A percentile compares a stretch with the other conserved stretches of the same genome.
Conservation (phyloP, 2,888 invertebrate species). For the Cartodere bifasciata region DNA sequence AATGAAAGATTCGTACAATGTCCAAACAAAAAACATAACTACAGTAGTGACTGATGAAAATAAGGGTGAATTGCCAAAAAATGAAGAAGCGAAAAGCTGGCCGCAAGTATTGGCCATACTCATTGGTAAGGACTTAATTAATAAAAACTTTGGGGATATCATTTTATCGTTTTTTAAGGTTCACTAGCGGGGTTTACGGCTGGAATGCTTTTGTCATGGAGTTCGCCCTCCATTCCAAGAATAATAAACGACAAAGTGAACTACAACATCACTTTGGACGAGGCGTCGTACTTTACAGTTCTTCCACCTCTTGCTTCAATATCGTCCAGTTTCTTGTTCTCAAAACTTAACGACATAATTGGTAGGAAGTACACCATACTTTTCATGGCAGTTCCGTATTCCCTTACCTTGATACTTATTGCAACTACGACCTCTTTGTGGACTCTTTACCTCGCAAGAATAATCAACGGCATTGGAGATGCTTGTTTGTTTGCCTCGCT, state of each 20-base stretch:
- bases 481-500: conserved; percentile 19
- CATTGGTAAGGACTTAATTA: no score
- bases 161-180: conserved; percentile 12
- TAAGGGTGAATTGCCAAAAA: no score
- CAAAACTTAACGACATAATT: conserved; percentile 16
- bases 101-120: no score
- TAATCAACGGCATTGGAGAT: conserved; percentile 22
- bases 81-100: no score
- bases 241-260: conserved; percentile 18
- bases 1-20: no score
- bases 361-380: conserved; percentile 19
- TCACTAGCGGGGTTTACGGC: conserved; percentile 13
- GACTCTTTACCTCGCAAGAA: conserved; percentile 16
- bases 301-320: conserved; percentile 19
- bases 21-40: no score
- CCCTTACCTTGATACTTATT: conserved; percentile 15
- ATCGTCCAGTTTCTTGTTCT: conserved; percentile 16
- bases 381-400: conserved; percentile 16
- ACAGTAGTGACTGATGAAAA: no score
- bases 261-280: conserved; percentile 17
- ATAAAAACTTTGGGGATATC: no score
- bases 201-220: conserved; percentile 20
- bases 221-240: conserved; percentile 19
- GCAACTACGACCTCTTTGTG: conserved; percentile 10
- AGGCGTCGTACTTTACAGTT: conserved; percentile 21